phyloP scores from a whole-genome alignment of 2,113 vertebrate species.

The Bubo blakistoni region DNA sequence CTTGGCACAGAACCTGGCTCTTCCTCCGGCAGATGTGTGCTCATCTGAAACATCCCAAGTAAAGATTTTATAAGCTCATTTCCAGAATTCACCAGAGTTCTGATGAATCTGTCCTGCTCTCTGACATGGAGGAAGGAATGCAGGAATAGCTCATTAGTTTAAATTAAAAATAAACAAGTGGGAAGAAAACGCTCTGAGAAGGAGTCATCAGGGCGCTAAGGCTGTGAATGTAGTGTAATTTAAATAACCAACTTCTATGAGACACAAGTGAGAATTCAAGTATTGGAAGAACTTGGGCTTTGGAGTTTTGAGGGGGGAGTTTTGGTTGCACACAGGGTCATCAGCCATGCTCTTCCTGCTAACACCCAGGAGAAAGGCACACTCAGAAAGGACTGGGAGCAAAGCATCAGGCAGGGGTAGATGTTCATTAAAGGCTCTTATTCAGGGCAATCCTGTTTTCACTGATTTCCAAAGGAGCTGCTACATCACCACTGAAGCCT shows the following conservation, averaged over 20 bases:
- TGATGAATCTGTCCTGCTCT: constrained; percentile 34
- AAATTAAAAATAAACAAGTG: constrained; percentile 16
- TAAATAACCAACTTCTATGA: not conserved
- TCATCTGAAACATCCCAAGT: constrained; percentile 49
- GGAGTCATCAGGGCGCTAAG: not conserved
- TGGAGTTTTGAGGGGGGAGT: not conserved
- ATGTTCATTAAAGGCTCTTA: not conserved
- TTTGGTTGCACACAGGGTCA: not conserved
- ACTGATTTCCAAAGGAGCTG: not conserved
- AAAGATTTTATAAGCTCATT: constrained; percentile 47
- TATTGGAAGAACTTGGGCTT: not conserved
- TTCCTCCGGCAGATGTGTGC: constrained; percentile 29
- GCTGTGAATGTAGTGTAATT: not conserved
- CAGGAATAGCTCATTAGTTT: constrained; percentile 44
- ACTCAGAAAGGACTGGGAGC: not conserved
- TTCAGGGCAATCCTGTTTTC: not conserved
- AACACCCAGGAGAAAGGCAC: not conserved
- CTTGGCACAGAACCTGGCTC: constrained; percentile 24
- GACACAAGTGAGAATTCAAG: not conserved
- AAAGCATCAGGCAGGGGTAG: not conserved
- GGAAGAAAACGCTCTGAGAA: not conserved
- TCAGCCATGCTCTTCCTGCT: not conserved
- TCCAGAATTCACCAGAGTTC: constrained; percentile 31
- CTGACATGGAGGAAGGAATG: constrained; percentile 31
- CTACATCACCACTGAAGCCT: not conserved